Evolutionary conservation across 2,113 vertebrate genomes (phyloP).

Genomic region (Carassius auratus): DNA sequence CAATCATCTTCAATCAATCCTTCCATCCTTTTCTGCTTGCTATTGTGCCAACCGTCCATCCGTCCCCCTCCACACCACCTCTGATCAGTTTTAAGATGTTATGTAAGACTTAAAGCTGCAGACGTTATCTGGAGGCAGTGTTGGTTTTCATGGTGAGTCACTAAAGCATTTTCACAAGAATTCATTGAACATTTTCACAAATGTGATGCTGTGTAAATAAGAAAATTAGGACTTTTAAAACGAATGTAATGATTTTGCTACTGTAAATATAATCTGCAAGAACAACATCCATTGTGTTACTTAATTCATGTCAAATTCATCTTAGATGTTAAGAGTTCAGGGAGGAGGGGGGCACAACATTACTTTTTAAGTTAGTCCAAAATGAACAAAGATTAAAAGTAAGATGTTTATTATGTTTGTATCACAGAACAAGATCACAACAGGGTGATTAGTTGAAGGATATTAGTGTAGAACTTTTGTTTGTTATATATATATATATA

Average conservation of each 20-base stretch:
- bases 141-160: constrained; percentile 20
- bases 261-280: constrained; percentile 3
- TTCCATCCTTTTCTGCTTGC: background rate
- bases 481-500: no score
- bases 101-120: background rate
- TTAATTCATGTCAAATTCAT: background rate
- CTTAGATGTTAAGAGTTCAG: background rate
- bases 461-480: background rate
- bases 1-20: background rate
- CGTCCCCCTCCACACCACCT: background rate
- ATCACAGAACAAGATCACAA: background rate
- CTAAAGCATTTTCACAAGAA: constrained; percentile 38
- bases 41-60: background rate
- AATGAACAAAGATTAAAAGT: background rate
- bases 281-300: constrained; percentile 12
- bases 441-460: background rate
- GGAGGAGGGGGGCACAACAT: background rate
- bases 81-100: constrained; percentile 4
- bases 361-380: background rate
- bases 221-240: constrained; percentile 25
- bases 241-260: background rate
- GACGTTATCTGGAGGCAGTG: background rate
- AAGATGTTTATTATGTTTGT: background rate
- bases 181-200: constrained; percentile 16
- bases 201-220: background rate